Evolutionary conservation across 92 coral and sea anemone genomes (phyloP).

Genomic region (Porites rus): DNA sequence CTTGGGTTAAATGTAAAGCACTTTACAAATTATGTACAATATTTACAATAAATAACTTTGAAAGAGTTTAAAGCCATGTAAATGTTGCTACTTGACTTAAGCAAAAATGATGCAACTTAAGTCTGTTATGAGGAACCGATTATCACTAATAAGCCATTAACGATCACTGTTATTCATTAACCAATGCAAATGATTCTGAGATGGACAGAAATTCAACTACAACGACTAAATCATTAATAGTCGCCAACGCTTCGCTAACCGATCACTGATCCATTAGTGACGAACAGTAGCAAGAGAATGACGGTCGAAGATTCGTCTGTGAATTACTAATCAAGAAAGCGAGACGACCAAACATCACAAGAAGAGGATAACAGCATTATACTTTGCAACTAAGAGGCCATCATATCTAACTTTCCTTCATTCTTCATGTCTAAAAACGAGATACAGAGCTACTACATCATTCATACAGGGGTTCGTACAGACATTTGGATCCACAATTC

Average conservation of each 20-base stretch:
- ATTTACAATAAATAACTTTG: constrained; percentile 79
- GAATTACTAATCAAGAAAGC: not conserved
- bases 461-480: no score
- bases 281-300: no score
- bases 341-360: not conserved
- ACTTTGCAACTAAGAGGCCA: no score
- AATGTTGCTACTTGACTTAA: constrained; percentile 23
- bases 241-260: not conserved
- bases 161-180: not conserved
- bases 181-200: not conserved
- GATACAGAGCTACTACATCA: no score
- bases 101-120: not conserved
- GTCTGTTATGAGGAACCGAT: not conserved
- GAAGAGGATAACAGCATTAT: not conserved
- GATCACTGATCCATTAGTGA: not conserved
- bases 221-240: not conserved
- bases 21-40: constrained; percentile 86
- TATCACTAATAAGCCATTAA: not conserved
- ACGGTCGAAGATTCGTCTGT: not conserved
- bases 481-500: no score
- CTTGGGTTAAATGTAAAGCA: constrained; percentile 64
- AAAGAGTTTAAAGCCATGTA: constrained; percentile 50
- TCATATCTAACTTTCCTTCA: no score
- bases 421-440: no score
- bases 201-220: not conserved